Evolutionary conservation across 2,888 invertebrate species (phyloP).

Genomic region (Zygaena filipendulae): DNA sequence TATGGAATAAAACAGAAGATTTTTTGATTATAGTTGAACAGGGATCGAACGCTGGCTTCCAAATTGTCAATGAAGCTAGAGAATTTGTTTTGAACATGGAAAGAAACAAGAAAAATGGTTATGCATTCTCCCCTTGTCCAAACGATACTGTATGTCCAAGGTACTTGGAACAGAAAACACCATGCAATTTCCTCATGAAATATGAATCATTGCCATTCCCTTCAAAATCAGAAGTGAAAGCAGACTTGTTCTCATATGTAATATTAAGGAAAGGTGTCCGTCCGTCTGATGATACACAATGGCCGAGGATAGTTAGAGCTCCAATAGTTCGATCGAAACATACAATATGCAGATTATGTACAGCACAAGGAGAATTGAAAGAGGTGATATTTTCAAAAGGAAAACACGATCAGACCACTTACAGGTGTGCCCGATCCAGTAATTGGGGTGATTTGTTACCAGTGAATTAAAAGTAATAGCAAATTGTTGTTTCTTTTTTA

Average conservation of each 20-base stretch:
- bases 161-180: constrained; percentile 70
- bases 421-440: constrained; percentile 77
- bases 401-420: constrained; percentile 81
- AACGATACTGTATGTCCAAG: constrained; percentile 85
- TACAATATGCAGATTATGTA: constrained; percentile 82
- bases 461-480: constrained; percentile 42
- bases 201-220: constrained; percentile 70
- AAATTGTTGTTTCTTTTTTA: not conserved
- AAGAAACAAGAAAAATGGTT: constrained; percentile 44
- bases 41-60: constrained; percentile 85
- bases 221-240: constrained; percentile 37
- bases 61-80: constrained; percentile 84
- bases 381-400: constrained; percentile 81
- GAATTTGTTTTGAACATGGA: constrained; percentile 76
- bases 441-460: constrained; percentile 87
- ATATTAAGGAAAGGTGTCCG: constrained; percentile 81
- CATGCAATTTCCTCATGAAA: constrained; percentile 80
- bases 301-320: constrained; percentile 86
- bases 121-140: constrained; percentile 88
- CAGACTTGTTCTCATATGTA: constrained; percentile 80
- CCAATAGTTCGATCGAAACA: constrained; percentile 76
- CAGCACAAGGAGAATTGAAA: constrained; percentile 75
- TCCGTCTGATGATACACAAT: constrained; percentile 61
- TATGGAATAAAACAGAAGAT: constrained; percentile 88
- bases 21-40: constrained; percentile 87